A percentile compares a stretch with the other conserved stretches of the same genome.
Evolutionary conservation across 2,888 invertebrate species (phyloP).

Genomic region (Tethea ocularis): DNA sequence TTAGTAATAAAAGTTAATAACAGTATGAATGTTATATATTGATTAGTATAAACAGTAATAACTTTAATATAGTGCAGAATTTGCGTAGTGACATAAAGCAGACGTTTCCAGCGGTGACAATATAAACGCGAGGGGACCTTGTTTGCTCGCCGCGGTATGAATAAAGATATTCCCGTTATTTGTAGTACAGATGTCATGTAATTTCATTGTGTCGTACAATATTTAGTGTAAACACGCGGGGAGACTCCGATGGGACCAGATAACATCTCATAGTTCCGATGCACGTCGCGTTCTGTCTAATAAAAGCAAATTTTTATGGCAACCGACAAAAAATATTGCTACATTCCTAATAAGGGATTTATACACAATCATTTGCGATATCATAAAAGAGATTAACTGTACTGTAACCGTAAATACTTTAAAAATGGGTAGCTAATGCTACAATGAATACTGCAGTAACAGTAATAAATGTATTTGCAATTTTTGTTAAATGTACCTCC

Average conservation of each 20-base stretch:
- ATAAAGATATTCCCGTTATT: slow-evolving; percentile 84
- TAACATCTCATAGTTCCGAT: slow-evolving; percentile 76
- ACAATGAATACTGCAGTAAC: slow-evolving; percentile 21
- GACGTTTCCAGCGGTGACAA: slow-evolving; percentile 70
- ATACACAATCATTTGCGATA: slow-evolving; percentile 62
- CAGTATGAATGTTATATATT: too few relatives aligned
- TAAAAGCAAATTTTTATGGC: slow-evolving; percentile 70
- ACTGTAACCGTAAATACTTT: slow-evolving; percentile 56
- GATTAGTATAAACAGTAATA: slow-evolving; percentile 11
- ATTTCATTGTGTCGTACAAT: slow-evolving; percentile 82
- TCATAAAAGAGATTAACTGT: slow-evolving; percentile 68
- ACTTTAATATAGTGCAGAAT: slow-evolving; percentile 34
- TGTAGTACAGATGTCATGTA: slow-evolving; percentile 84
- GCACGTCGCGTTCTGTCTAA: slow-evolving; percentile 60
- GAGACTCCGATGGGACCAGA: slow-evolving; percentile 65
- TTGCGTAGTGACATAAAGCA: slow-evolving; percentile 66
- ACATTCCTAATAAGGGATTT: slow-evolving; percentile 70
- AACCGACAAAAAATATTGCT: slow-evolving; percentile 55
- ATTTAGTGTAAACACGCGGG: slow-evolving; percentile 82
- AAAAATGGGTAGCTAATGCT: slow-evolving; percentile 41
- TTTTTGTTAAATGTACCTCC: neutral
- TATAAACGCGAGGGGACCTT: slow-evolving; percentile 69
- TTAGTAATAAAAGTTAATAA: neutral
- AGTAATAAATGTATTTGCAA: slow-evolving; percentile 15
- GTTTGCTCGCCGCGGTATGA: slow-evolving; percentile 78